Evolutionary conservation across 1,140 invertebrate genomes (phyloP), one percentile per base, ranked within the genome.

Genomic region (Bombus confusus): DNA sequence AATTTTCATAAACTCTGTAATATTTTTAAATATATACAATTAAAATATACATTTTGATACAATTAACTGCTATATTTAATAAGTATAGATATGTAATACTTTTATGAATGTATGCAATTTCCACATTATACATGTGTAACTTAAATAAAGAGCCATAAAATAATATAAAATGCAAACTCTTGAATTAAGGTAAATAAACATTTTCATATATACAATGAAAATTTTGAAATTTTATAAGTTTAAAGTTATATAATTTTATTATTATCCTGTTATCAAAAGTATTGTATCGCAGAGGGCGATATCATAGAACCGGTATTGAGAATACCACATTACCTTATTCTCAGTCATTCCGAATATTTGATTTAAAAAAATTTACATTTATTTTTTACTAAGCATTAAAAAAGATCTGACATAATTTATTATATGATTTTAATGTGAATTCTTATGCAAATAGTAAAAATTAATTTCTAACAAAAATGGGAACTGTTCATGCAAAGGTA

Each of bases 401-500:
- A 13, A 22, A 57, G 15, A 25, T 10, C 18, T 37, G 3, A 68
- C 39, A 86, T 66, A 79, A 80, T 88, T 79, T 71, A 41, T 37
- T 64, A 86, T 31, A 75, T 75, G 41, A 68, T 69, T 80, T 89
- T 89, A 86, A 72, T 52, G 59, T 47, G n/a, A 57, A 22, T 43
- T 66, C 31, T 9, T 37, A 85, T 57, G 3, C 2, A 37, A n/a
- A 25, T 25, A 25, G 39, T 22, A 37, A 75, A 71, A 66, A 68
- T 83, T 88, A 39, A 85, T 79, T 64, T 15, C 28, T 66, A 66
- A 87, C 13, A 15, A 86, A 80, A 85, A 95, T 95, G 94, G 95
- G 95, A 64, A 93, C 91, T 28, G 94, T 95, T 71, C 86, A 95
- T 76, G 94, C 95, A n/a, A 95, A 95, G 94, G 94, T 94, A 92